Percentiles rank a stretch among this genome's conserved stretches.
These are phyloP conservation scores for Cryptocheilus praepositus DNA, from an alignment of 2,888 invertebrate genomes.

Conservation along the genomic window DNA sequence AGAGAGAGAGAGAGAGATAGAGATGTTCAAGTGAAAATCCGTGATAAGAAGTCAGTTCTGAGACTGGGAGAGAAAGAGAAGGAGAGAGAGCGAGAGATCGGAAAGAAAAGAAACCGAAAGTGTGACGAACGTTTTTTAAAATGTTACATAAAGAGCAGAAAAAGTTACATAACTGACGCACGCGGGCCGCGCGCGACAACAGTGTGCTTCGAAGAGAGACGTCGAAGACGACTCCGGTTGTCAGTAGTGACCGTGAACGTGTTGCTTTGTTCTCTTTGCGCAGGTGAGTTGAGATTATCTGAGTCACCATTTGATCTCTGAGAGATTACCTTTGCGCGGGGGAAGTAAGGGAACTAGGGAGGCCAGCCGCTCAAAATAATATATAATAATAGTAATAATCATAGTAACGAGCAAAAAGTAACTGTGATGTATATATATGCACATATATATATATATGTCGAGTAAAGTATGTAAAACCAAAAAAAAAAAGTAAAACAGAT, in stretches of 20 bases:
- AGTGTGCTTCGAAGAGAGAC: slow-evolving; percentile 54
- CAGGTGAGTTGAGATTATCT: slow-evolving; percentile 75
- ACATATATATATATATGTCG: slow-evolving; percentile 33
- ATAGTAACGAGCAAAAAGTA: too few species aligned
- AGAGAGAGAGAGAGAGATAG: slow-evolving; percentile 11
- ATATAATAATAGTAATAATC: too few species aligned
- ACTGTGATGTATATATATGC: slow-evolving; percentile 8
- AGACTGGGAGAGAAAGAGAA: slow-evolving; percentile 17
- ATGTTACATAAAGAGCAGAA: slow-evolving; percentile 21
- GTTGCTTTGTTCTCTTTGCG: slow-evolving; percentile 72
- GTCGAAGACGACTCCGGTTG: slow-evolving; percentile 52
- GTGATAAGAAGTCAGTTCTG: too few species aligned
- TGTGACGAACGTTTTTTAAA: slow-evolving; percentile 32
- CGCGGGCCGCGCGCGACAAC: slow-evolving; percentile 31
- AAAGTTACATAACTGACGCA: slow-evolving; percentile 19
- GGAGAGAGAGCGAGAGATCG: slow-evolving; percentile 28
- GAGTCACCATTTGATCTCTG: slow-evolving; percentile 73
- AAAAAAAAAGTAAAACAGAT: slow-evolving; percentile 12
- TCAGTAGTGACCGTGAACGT: slow-evolving; percentile 65
- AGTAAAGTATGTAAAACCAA: slow-evolving; percentile 33
- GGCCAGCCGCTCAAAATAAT: slow-evolving; percentile 70
- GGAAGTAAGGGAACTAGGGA: slow-evolving; percentile 74
- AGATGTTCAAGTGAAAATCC: background rate
- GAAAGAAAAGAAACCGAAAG: slow-evolving; percentile 30
- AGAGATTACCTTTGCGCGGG: slow-evolving; percentile 73